Percentiles rank a stretch among this genome's conserved stretches.
These are phyloP conservation scores for Synanthedon myopaeformis DNA, from an alignment of 2,888 invertebrate species.

Conservation along the genomic window DNA sequence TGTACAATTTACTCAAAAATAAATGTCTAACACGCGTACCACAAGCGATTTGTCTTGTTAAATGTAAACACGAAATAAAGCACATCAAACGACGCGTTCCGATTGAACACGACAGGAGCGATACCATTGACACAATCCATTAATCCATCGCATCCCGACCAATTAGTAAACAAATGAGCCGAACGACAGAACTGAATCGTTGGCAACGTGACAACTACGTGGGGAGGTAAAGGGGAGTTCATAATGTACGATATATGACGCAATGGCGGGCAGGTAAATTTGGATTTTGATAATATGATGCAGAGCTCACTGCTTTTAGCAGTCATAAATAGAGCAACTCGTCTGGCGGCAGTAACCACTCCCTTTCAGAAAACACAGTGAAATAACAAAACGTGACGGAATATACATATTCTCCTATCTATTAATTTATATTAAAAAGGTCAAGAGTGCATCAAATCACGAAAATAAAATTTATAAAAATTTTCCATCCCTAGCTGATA, in stretches of 20 bases:
- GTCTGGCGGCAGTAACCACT: too few species aligned
- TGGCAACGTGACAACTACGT: slow-evolving; percentile 54
- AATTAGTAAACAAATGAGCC: slow-evolving; percentile 67
- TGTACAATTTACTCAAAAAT: neutral
- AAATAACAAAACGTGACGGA: too few species aligned
- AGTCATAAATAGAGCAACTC: too few species aligned
- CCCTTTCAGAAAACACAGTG: too few species aligned
- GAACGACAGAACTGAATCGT: slow-evolving; percentile 58
- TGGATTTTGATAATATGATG: too few species aligned
- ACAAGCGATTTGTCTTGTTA: slow-evolving; percentile 43
- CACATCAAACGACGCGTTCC: slow-evolving; percentile 49
- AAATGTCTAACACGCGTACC: slow-evolving; percentile 1
- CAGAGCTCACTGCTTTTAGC: too few species aligned
- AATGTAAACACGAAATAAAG: slow-evolving; percentile 45
- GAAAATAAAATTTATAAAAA: too few species aligned
- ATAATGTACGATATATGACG: slow-evolving; percentile 4
- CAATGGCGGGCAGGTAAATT: too few species aligned
- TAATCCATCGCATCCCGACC: slow-evolving; percentile 45
- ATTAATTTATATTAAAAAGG: too few species aligned
- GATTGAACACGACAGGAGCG: slow-evolving; percentile 16
- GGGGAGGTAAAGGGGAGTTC: slow-evolving; percentile 16
- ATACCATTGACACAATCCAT: slow-evolving; percentile 65
- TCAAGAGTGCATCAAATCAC: too few species aligned
- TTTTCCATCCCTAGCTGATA: too few species aligned
- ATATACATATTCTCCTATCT: too few species aligned